These are phyloP conservation scores for Ctenoplectra terminalis DNA, from an alignment of 1,140 invertebrate species.

Conservation along the genomic window DNA sequence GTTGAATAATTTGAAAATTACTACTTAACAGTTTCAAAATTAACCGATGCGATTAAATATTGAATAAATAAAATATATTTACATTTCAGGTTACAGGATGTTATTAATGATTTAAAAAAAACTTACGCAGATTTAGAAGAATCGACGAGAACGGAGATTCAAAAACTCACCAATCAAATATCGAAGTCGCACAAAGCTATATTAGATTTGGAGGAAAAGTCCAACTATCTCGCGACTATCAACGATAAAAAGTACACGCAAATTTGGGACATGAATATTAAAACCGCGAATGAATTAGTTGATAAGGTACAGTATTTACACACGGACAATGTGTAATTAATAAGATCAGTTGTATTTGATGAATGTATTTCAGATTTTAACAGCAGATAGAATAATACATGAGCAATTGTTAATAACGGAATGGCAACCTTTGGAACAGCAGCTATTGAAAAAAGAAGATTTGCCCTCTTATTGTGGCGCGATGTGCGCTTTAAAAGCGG, in stretches of 20 bases:
- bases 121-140: constrained; percentile 85
- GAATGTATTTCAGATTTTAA: constrained; percentile 81
- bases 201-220: constrained; percentile 86
- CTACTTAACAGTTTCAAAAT: not conserved
- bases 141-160: constrained; percentile 83
- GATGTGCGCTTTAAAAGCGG: constrained; percentile 66
- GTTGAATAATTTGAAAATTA: constrained; percentile 1
- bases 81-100: constrained; percentile 87
- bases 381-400: constrained; percentile 86
- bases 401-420: constrained; percentile 87
- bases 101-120: constrained; percentile 86
- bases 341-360: not conserved
- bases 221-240: constrained; percentile 85
- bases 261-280: constrained; percentile 89
- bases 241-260: constrained; percentile 84
- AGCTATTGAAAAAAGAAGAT: constrained; percentile 74
- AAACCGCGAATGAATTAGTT: constrained; percentile 84
- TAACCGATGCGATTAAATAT: constrained; percentile 20
- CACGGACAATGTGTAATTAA: constrained; percentile 20
- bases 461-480: constrained; percentile 72
- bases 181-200: constrained; percentile 86
- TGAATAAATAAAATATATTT: not conserved
- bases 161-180: constrained; percentile 85
- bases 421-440: constrained; percentile 83
- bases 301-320: constrained; percentile 81